Conservation (phyloP, 2,888 invertebrate species). For the Caenorhabditis wallacei region DNA sequence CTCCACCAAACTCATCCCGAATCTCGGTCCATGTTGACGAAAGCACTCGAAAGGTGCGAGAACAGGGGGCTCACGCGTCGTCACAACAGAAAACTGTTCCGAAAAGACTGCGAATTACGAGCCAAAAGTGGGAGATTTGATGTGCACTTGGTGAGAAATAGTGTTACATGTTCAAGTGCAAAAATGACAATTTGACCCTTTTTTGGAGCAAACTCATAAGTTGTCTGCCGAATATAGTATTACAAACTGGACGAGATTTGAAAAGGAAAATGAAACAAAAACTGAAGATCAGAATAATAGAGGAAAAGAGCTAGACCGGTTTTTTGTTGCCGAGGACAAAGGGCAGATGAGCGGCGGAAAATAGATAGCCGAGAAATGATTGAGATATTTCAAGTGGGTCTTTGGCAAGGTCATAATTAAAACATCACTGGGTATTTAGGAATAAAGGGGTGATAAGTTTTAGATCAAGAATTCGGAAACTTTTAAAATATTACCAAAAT, state of each 20-base stretch:
- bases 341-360: constrained; percentile 41
- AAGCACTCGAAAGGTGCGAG: constrained; percentile 66
- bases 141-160: constrained; percentile 30
- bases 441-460: neutral
- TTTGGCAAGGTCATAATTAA: constrained; percentile 13
- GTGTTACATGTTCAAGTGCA: constrained; percentile 57
- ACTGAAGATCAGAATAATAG: constrained; percentile 22
- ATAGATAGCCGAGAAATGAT: constrained; percentile 36
- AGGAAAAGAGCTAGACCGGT: constrained; percentile 39
- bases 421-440: neutral
- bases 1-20: constrained; percentile 48
- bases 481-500: no score
- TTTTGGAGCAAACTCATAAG: constrained; percentile 48
- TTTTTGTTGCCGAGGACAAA: constrained; percentile 40
- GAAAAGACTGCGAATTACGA: constrained; percentile 4
- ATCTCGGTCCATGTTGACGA: constrained; percentile 54
- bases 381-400: constrained; percentile 45
- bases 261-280: constrained; percentile 29
- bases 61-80: constrained; percentile 62
- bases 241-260: neutral
- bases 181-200: constrained; percentile 9
- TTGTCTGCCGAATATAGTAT: constrained; percentile 21
- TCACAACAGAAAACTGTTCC: constrained; percentile 50
- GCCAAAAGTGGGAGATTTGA: constrained; percentile 15
- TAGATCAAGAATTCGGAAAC: no score